These are phyloP conservation scores for Synanthedon andrenaeformis DNA, from an alignment of 2,888 invertebrate genomes.

Conservation along the genomic window DNA sequence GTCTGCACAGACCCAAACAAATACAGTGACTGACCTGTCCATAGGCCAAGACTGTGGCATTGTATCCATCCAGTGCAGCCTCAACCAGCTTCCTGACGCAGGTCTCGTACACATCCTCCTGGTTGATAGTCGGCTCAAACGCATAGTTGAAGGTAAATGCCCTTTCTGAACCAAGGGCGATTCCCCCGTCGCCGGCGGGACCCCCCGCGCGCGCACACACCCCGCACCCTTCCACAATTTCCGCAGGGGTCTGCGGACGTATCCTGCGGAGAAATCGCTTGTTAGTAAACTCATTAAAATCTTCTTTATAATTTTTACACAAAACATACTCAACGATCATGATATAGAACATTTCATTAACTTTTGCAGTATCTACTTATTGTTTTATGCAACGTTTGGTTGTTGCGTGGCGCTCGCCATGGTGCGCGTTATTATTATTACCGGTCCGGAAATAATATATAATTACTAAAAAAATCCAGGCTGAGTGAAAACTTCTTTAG, in stretches of 20 bases:
- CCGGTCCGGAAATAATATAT: too few relatives aligned
- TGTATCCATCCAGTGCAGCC: constrained; percentile 94
- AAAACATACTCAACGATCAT: neutral
- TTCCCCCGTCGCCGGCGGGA: constrained; percentile 89
- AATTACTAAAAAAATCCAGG: too few relatives aligned
- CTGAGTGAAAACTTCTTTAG: too few relatives aligned
- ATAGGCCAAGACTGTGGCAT: constrained; percentile 97
- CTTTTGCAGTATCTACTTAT: too few relatives aligned
- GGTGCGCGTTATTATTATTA: too few relatives aligned
- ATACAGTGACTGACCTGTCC: constrained; percentile 77
- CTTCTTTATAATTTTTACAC: neutral
- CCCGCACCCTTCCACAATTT: constrained; percentile 94
- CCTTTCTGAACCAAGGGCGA: constrained; percentile 92
- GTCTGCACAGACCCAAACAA: too few relatives aligned
- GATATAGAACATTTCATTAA: too few relatives aligned
- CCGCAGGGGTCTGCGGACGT: constrained; percentile 92
- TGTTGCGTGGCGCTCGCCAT: neutral
- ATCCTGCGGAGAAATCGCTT: constrained; percentile 73
- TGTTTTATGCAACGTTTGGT: neutral
- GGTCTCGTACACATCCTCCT: constrained; percentile 82
- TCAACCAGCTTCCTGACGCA: constrained; percentile 90
- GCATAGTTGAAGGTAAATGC: constrained; percentile 98
- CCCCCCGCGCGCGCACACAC: constrained; percentile 92
- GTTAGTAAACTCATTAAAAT: neutral
- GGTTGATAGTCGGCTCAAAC: constrained; percentile 83